A percentile compares a stretch with the other conserved stretches of the same genome.
phyloP scores from a whole-genome alignment of 2,888 invertebrate genomes.

The Cephonodes hylas region DNA sequence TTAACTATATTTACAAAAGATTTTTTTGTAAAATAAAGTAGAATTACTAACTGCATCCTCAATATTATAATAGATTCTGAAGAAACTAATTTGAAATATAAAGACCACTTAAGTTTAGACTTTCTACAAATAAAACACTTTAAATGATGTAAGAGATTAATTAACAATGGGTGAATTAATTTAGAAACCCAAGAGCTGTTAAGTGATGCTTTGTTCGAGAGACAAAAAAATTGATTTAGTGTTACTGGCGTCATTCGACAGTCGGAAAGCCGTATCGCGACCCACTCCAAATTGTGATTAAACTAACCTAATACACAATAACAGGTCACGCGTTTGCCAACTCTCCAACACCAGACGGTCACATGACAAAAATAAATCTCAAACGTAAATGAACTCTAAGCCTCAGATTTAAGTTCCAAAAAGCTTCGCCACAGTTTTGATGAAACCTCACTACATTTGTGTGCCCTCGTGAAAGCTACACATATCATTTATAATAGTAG shows the following conservation, averaged over 20 bases:
- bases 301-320: conserved; percentile 80
- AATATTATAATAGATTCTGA: background rate
- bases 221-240: conserved; percentile 57
- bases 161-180: background rate
- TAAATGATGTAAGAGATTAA: background rate
- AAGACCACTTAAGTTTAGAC: background rate
- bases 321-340: conserved; percentile 78
- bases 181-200: background rate
- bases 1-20: background rate
- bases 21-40: background rate
- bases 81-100: background rate
- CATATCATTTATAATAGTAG: conserved; percentile 77
- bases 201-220: background rate
- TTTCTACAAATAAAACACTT: background rate
- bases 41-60: background rate
- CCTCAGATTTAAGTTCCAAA: conserved; percentile 16
- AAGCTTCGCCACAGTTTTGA: conserved; percentile 19
- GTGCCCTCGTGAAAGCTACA: conserved; percentile 79
- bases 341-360: conserved; percentile 45
- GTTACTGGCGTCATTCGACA: conserved; percentile 55
- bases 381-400: conserved; percentile 28
- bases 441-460: conserved; percentile 62
- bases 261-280: conserved; percentile 74
- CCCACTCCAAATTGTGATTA: conserved; percentile 81
- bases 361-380: background rate